These are phyloP conservation scores for Pomacea canaliculata DNA, from an alignment of 2,888 invertebrate species.

Conservation along the genomic window DNA sequence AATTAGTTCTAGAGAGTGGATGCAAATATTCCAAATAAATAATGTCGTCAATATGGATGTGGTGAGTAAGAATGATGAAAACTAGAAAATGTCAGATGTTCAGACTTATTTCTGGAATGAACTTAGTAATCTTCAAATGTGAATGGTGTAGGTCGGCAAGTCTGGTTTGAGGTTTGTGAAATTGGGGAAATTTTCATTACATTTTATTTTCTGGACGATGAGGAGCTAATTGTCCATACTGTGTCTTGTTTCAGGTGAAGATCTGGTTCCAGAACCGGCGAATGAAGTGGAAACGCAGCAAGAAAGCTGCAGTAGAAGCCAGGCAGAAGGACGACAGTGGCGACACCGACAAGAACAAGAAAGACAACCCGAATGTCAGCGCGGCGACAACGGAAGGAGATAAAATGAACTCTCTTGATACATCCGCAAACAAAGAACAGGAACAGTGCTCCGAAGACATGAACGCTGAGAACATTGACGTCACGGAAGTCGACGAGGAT, in stretches of 20 bases:
- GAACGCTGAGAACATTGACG: constrained; percentile 35
- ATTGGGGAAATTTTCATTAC: no score
- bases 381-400: constrained; percentile 12
- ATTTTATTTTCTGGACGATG: no score
- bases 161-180: no score
- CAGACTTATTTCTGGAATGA: no score
- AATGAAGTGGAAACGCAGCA: constrained; percentile 37
- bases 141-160: no score
- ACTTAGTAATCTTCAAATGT: no score
- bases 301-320: constrained; percentile 27
- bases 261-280: constrained; percentile 37
- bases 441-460: constrained; percentile 23
- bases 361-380: neutral
- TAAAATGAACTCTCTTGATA: constrained; percentile 22
- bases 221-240: no score
- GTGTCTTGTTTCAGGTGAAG: constrained; percentile 28
- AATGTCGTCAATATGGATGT: no score
- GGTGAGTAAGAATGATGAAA: no score
- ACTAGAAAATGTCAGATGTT: no score
- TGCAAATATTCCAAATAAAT: no score
- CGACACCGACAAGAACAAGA: constrained; percentile 6
- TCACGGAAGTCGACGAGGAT: constrained; percentile 34
- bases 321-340: constrained; percentile 21
- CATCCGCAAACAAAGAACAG: constrained; percentile 27
- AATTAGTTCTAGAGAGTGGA: no score